phyloP scores from a whole-genome alignment of 2,113 vertebrate species.

The Phasianus colchicus region DNA sequence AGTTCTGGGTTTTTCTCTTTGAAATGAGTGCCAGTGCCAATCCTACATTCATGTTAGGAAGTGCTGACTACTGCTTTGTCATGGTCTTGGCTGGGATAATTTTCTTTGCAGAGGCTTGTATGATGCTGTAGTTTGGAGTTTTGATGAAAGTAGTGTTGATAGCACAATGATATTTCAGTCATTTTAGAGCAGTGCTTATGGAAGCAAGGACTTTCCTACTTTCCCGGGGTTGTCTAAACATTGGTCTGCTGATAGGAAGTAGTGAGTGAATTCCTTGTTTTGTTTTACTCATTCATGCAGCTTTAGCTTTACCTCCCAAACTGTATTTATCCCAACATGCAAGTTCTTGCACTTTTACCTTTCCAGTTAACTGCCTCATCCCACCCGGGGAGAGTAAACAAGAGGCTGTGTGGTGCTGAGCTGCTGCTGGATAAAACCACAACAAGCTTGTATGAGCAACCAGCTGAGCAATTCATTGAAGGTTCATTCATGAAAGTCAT shows the following conservation, averaged over 20 bases:
- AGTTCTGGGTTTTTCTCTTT: background rate
- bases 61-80: background rate
- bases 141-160: background rate
- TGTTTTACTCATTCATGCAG: background rate
- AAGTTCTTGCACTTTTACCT: background rate
- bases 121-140: background rate
- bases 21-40: background rate
- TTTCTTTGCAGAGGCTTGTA: background rate
- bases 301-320: background rate
- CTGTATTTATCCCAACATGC: background rate
- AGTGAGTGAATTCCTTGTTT: background rate
- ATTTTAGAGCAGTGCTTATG: background rate
- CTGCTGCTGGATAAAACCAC: background rate
- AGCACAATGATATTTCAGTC: background rate
- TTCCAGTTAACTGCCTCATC: background rate
- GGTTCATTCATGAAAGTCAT: background rate
- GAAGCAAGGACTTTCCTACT: background rate
- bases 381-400: background rate
- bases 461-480: background rate
- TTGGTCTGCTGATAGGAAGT: background rate
- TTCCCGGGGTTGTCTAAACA: background rate
- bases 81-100: background rate
- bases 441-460: background rate
- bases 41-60: background rate
- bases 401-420: background rate